Evolutionary conservation across 2,113 vertebrate species (phyloP), one percentile per base, ranked within the genome.

Genomic region (Microtus richardsoni): DNA sequence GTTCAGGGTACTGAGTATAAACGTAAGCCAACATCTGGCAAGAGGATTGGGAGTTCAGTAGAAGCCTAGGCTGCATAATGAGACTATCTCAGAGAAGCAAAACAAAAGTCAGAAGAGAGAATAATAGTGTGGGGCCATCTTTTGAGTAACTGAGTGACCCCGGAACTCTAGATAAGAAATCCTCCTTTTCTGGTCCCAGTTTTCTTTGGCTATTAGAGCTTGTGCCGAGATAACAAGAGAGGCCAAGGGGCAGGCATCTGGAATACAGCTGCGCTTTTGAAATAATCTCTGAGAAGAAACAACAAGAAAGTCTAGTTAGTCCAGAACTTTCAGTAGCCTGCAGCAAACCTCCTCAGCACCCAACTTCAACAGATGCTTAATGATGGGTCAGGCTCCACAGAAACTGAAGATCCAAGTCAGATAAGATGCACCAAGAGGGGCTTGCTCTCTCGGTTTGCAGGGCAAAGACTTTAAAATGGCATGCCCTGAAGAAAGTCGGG

Each of bases 191-290:
- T 49, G 70, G 17, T 19, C 28, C 64, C 77, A 83, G 47, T 93
- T 78, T 85, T 89, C 54, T 89, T 78, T 66, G n/a, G 52, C 79
- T 80, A 80, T 68, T 17, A 92, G 64, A 89, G 71, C 30, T 80
- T 36, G 33, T 36, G 22, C 22, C 92, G 64, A 85, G 49, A 92
- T 5, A 26, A 66, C 54, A 47, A 16, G 64, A 28, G 8, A 49
- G 54, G 52, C 7, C 44, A 75, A 49, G 86, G 41, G 22, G 75
- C 30, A 39, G 19, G n/a, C 62, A 28, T 58, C 12, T 19, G 54
- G 58, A 64, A 64, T 12, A 66, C 11, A 26, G 8, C 36, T 79
- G 19, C 68, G 47, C 30, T 87, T 94, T 71, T 77, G 36, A 90
- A 94, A 82, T 87, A 33, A 47, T 58, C 24, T 96, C 68, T 85